A percentile compares a stretch with the other conserved stretches of the same genome.
Conservation (phyloP, 1,140 invertebrate genomes). For the Drosophila yakuba region DNA sequence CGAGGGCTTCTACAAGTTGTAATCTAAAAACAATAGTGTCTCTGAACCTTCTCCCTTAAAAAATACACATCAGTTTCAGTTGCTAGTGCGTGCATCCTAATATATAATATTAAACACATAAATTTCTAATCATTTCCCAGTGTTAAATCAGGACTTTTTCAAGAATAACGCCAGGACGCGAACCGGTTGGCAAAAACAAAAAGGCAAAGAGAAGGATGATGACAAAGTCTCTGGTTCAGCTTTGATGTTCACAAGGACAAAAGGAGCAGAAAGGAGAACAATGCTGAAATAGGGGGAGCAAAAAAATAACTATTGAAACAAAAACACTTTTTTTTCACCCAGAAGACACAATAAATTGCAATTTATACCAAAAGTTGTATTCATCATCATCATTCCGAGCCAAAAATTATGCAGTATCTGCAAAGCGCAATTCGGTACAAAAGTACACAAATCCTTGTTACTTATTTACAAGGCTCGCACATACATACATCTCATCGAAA, state of each 20-base stretch:
- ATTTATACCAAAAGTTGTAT: constrained; percentile 68
- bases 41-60: too few species aligned
- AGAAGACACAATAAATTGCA: constrained; percentile 65
- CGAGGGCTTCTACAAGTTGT: too few species aligned
- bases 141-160: constrained; percentile 17
- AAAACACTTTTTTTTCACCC: constrained; percentile 68
- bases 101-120: background rate
- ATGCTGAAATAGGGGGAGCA: constrained; percentile 38
- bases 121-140: constrained; percentile 11
- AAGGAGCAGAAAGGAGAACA: constrained; percentile 37
- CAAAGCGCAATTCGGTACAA: constrained; percentile 14
- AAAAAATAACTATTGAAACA: constrained; percentile 67
- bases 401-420: constrained; percentile 28
- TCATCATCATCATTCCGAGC: constrained; percentile 44
- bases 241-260: constrained; percentile 76
- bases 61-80: too few species aligned
- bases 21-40: too few species aligned
- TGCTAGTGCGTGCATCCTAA: too few species aligned
- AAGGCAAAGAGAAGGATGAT: constrained; percentile 48
- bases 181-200: constrained; percentile 46
- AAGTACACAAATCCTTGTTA: constrained; percentile 22
- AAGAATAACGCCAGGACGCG: constrained; percentile 40
- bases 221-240: constrained; percentile 65
- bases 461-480: background rate
- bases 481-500: constrained; percentile 3